Conservation (phyloP, 2,888 invertebrate genomes). For the Agonopterix subpropinquella region DNA sequence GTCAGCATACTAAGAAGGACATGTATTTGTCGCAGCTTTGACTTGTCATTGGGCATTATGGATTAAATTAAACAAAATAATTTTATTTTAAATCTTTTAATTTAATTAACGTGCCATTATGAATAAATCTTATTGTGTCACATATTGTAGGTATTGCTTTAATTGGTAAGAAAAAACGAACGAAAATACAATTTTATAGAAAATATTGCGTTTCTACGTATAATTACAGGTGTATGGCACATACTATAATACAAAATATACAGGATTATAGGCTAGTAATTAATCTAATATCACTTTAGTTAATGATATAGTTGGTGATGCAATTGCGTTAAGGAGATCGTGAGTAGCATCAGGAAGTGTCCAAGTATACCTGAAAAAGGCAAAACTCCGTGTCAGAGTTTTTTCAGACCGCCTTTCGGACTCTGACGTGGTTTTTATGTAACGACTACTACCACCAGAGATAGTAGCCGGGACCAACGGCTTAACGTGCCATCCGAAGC, state of each 20-base stretch:
- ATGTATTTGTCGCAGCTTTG: too few species aligned
- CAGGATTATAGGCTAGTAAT: conserved; percentile 61
- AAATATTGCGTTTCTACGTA: conserved; percentile 65
- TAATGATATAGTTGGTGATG: conserved; percentile 63
- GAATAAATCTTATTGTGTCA: conserved; percentile 61
- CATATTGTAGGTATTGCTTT: conserved; percentile 59
- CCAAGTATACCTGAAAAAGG: conserved; percentile 44
- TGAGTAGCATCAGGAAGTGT: conserved; percentile 42
- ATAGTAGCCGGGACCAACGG: too few species aligned
- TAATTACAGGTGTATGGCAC: conserved; percentile 69
- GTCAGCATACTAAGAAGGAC: too few species aligned
- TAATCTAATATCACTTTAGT: conserved; percentile 72
- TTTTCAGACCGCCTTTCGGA: too few species aligned
- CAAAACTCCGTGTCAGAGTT: conserved; percentile 3
- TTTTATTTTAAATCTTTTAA: background rate
- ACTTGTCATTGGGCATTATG: too few species aligned
- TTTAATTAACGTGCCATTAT: conserved; percentile 52
- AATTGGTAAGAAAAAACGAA: conserved; percentile 45
- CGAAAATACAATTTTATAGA: conserved; percentile 37
- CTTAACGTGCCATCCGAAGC: too few species aligned
- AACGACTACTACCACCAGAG: too few species aligned
- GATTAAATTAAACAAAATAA: too few species aligned
- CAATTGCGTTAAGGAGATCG: conserved; percentile 41
- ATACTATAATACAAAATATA: conserved; percentile 73
- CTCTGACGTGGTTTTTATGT: too few species aligned